Evolutionary conservation across 2,797 vertebrate genomes (phyloP), one percentile per base, ranked within the genome.

Genomic region (Pseudotriccus pelzelni): DNA sequence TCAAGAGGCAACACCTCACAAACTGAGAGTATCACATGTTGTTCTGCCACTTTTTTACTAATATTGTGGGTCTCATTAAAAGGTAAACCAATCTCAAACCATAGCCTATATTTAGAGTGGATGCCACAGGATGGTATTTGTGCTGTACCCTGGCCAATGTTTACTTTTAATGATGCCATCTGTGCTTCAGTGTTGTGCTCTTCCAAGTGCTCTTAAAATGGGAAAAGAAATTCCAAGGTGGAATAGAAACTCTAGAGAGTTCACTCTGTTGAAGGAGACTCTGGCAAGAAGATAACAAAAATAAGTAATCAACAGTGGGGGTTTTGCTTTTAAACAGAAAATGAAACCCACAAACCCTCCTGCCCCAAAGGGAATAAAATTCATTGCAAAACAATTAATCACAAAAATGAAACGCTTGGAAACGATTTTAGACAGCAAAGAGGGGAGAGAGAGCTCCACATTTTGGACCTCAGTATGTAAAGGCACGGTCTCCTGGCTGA

Each of bases 81-180:
- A 96, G 69, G 87, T 95, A 96, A 96, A 89, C 84, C 77, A 62
- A 43, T 94, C 92, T 84, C 80, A 66, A 83, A 59, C 50, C 56
- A 14, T 73, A 53, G 41, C 63, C 85, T 86, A 39, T 90, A 84
- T 94, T 90, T 94, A 91, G 96, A 74, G 80, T 6, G 22, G 66
- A 79, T 86, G 53, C 82, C 93, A 69, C 74, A 74, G 82, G 69
- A 34, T 8, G 73, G 72, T 94, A n/a, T 96, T 96, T 95, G 46
- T 89, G 55, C 72, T 91, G 90, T 41, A 76, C 75, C 75, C 77
- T 89, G 84, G 87, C 87, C 93, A 89, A 36, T 77, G 68, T 90
- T 93, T 92, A 60, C 72, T 82, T 85, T 72, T 60, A 82, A 86
- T 72, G 62, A 63, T 93, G 82, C 82, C 59, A 50, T 81, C 68